Base-by-base conservation (phyloP, 2,888 invertebrate species). In the Alloplasta piceator region DNA sequence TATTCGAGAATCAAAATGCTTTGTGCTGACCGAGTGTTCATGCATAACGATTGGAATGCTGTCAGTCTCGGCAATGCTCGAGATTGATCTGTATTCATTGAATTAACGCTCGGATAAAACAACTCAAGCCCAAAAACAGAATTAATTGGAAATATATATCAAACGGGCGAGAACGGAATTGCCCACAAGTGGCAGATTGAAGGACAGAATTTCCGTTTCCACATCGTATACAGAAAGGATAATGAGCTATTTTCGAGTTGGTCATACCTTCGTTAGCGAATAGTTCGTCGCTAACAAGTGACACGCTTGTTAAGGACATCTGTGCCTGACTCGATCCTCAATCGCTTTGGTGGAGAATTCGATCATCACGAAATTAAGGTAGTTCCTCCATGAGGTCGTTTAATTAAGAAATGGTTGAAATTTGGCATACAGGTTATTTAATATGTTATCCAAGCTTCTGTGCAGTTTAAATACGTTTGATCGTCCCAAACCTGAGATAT, bases 161-260 rank as follows among this genome's bases (percentile, higher is more conserved):
- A 14, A 9, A 10, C 38, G n/a, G 6, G 0, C 9, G n/a, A 61
- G 50, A 46, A 66, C 71, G 16, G 26, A 75, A 66, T 55, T 46
- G 66, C 41, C 60, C 9, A 26, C 56, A 36, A 52, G 55, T 58
- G 55, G 71, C 55, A 14, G 14, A 71, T 12, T 36, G 38, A 63
- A 50, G 48, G 71, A 80, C 61, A 12, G 39, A 64, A 70, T 81
- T 81, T 81, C 77, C 77, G 80, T 50, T 68, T 26, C 26, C 26
- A 26, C 26, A 26, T 26, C 26, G 26, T 26, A 26, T 26, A 26
- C 26, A 26, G 26, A 26, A 26, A 26, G 26, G 26, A 26, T 26
- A 75, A 60, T 60, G 64, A 63, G 58, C 48, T 79, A 26, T 26
- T 26, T 26, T 26, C 26, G 26, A 26, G 26, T 26, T 26, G 26